These are phyloP conservation scores for Moxostoma hubbsi DNA, from an alignment of 2,797 vertebrate genomes.

Conservation along the genomic window DNA sequence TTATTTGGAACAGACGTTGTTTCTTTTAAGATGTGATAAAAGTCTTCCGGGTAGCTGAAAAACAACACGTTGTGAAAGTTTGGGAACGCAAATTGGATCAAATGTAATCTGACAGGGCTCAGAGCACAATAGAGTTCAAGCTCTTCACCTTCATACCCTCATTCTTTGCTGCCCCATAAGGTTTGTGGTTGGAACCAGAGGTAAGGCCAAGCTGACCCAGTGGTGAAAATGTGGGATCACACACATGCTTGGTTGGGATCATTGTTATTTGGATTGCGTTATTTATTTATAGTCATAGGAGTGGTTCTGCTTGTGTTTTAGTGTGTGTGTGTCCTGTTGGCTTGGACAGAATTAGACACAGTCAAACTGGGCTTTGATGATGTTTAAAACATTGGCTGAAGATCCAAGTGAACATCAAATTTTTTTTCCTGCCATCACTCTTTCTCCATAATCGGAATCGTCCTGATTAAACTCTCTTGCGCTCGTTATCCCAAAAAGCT, in stretches of 20 bases:
- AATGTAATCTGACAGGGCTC: slow-evolving; percentile 44
- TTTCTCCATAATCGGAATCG: neutral
- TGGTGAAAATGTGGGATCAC: slow-evolving; percentile 30
- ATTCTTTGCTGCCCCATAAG: neutral
- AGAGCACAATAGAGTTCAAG: slow-evolving; percentile 32
- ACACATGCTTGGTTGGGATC: slow-evolving; percentile 13
- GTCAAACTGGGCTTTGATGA: slow-evolving; percentile 38
- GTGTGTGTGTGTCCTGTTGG: slow-evolving; percentile 36
- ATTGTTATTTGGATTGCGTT: slow-evolving; percentile 36
- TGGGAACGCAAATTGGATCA: slow-evolving; percentile 44
- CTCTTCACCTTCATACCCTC: slow-evolving; percentile 27
- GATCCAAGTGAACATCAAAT: slow-evolving; percentile 28
- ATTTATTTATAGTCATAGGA: slow-evolving; percentile 41
- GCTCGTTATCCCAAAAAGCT: slow-evolving; percentile 12
- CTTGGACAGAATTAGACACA: slow-evolving; percentile 38
- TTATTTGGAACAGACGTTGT: neutral
- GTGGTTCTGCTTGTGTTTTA: slow-evolving; percentile 28
- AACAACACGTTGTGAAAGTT: slow-evolving; percentile 48
- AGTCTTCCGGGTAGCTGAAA: slow-evolving; percentile 27
- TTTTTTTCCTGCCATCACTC: slow-evolving; percentile 8
- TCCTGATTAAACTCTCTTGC: neutral
- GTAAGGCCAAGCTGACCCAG: slow-evolving; percentile 16
- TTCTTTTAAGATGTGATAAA: slow-evolving; percentile 20
- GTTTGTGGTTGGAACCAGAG: slow-evolving; percentile 42
- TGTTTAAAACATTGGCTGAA: slow-evolving; percentile 43